A percentile compares a stretch with the other conserved stretches of the same genome.
phyloP scores from a whole-genome alignment of 2,888 invertebrate genomes.

The Tipula confusa region DNA sequence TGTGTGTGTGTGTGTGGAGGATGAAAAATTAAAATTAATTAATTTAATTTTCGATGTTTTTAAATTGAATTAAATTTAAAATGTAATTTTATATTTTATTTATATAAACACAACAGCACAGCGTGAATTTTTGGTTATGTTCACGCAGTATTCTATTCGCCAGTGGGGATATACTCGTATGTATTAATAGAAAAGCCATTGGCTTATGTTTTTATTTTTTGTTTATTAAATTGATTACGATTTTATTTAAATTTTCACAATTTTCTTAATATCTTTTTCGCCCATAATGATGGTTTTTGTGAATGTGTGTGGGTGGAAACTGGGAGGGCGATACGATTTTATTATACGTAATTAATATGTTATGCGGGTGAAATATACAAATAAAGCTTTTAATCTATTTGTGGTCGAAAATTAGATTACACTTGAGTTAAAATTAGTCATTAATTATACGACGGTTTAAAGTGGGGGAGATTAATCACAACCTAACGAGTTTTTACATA shows the following conservation, averaged over 20 bases:
- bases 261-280: background rate
- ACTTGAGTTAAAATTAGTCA: background rate
- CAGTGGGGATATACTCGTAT: background rate
- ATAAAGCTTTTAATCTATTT: conserved; percentile 3
- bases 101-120: background rate
- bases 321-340: background rate
- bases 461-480: background rate
- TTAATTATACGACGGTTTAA: background rate
- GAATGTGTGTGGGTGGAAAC: background rate
- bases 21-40: background rate
- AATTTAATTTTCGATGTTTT: background rate
- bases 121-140: background rate
- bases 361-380: background rate
- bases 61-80: background rate
- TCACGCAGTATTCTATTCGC: background rate
- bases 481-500: background rate
- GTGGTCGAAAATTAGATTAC: background rate
- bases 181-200: too few relatives aligned
- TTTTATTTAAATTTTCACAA: conserved; percentile 16
- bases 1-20: background rate
- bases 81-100: background rate
- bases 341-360: background rate
- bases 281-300: background rate
- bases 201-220: background rate
- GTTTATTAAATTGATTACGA: conserved; percentile 5